phyloP scores from a whole-genome alignment of 2,888 invertebrate species.

The Oligia strigilis region DNA sequence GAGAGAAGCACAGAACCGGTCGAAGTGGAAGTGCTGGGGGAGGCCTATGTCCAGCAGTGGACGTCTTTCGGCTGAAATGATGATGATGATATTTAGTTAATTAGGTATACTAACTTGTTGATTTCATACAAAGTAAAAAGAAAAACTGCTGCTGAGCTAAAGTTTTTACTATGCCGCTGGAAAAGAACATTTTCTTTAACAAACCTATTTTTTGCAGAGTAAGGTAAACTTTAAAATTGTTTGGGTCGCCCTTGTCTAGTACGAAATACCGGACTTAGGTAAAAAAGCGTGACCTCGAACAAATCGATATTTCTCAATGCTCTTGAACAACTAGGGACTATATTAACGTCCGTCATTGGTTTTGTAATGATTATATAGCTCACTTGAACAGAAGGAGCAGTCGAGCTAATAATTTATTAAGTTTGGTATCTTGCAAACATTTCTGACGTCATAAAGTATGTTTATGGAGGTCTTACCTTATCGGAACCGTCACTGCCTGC shows the following conservation, averaged over 20 bases:
- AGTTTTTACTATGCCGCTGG: constrained; percentile 15
- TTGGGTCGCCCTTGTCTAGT: constrained; percentile 38
- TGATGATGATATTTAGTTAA: background rate
- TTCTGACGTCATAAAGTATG: constrained; percentile 43
- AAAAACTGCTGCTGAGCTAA: constrained; percentile 1
- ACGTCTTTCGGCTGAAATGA: no score
- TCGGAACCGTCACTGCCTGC: constrained; percentile 28
- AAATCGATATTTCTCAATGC: constrained; percentile 52
- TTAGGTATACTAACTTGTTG: constrained; percentile 5
- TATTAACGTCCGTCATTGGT: constrained; percentile 39
- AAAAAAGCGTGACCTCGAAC: constrained; percentile 55
- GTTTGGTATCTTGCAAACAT: constrained; percentile 44
- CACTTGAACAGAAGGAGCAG: constrained; percentile 13
- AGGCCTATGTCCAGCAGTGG: no score
- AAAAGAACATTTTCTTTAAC: constrained; percentile 34
- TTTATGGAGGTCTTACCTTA: constrained; percentile 49
- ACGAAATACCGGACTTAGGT: constrained; percentile 39
- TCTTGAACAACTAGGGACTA: constrained; percentile 26
- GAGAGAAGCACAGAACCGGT: no score
- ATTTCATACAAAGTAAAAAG: constrained; percentile 19
- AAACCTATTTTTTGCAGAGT: constrained; percentile 36
- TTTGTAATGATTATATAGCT: constrained; percentile 32
- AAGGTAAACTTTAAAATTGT: constrained; percentile 46
- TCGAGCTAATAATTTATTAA: constrained; percentile 41
- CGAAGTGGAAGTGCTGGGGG: no score